Evolutionary conservation across 92 coral and sea anemone genomes (phyloP), one percentile per base, ranked within the genome.

Genomic region (Paramuricea clavata): DNA sequence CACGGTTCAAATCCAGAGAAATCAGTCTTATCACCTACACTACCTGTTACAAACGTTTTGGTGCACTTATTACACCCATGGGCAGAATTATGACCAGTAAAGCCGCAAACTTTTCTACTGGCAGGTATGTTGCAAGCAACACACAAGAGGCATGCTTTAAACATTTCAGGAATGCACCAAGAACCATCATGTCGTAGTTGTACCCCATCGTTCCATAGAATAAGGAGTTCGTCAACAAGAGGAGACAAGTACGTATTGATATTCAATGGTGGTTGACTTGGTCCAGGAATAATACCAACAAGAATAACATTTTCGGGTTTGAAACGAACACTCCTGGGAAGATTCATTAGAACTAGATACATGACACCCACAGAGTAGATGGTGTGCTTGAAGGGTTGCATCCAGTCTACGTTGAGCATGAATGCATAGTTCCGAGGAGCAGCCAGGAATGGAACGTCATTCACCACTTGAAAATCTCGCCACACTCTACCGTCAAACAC

Each of bases 281-380:
- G 97, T 10, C 94, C 94, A 36, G 97, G 93, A 21, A 93, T 71
- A 31, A 93, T 81, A 2, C 94, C 97, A 10, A 83, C 89, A 1
- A 93, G 87, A 83, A 93, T 70, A 1, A 93, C 85, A 62, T 93
- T 93, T 31, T 93, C 89, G 9, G 87, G 9, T 50, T 89, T 86
- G 27, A 88, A 93, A 23, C 93, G 87, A 25, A 86, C 91, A 60
- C 85, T 75, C n/a, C 94, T 74, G 13, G 90, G 93, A 0, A 91
- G 85, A 74, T 89, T 87, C 15, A 91, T 85, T 5, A 91, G 64
- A 7, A 83, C 89, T 44, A 93, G 9, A 11, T 90, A 93, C 3
- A 90, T 6, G 0, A 90, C 93, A 15, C 96, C 96, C 81, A 91
- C 83, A 31, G 93, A 93, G 9, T 93, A 90, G 2, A 88, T 88